phyloP scores from a whole-genome alignment of 1,140 invertebrate genomes.

The Pseudachorutes palmiensis region DNA sequence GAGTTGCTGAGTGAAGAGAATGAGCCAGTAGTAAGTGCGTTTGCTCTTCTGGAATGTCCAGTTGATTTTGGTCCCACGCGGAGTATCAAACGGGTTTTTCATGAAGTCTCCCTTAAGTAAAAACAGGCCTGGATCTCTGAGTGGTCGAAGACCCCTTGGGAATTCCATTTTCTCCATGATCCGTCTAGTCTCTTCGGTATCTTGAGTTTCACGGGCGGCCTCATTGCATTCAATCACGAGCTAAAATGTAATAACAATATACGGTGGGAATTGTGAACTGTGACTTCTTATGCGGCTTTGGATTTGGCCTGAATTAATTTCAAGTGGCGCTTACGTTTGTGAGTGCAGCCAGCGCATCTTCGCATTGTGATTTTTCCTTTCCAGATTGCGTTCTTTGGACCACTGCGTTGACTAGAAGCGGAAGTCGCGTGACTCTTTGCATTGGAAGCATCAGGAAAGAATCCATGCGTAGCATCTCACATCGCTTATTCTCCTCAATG shows the following conservation, averaged over 20 bases:
- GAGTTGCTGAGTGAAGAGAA: slow-evolving; percentile 36
- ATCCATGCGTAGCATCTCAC: slow-evolving; percentile 32
- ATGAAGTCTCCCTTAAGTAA: slow-evolving; percentile 37
- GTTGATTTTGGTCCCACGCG: slow-evolving; percentile 26
- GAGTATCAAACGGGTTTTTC: slow-evolving; percentile 35
- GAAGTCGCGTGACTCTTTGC: slow-evolving; percentile 36
- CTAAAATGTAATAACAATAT: no score
- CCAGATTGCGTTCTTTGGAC: slow-evolving; percentile 27
- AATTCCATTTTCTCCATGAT: slow-evolving; percentile 35
- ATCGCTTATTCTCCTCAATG: slow-evolving; percentile 30
- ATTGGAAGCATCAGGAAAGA: slow-evolving; percentile 37
- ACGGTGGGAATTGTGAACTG: no score
- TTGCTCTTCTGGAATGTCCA: slow-evolving; percentile 37
- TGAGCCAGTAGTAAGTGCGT: slow-evolving; percentile 31
- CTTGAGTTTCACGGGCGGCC: slow-evolving; percentile 37
- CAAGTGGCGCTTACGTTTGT: slow-evolving; percentile 29
- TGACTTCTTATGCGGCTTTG: no score
- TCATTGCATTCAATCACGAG: slow-evolving; percentile 37
- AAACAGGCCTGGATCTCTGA: slow-evolving; percentile 25
- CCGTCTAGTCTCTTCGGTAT: slow-evolving; percentile 34
- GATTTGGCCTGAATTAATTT: no score
- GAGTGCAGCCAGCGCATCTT: slow-evolving; percentile 32
- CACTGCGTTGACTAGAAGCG: slow-evolving; percentile 35
- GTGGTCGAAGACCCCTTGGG: slow-evolving; percentile 11
- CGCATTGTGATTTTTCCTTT: slow-evolving; percentile 30